Evolutionary conservation across 2,888 invertebrate genomes (phyloP).

Genomic region (Chelonus formosanus): DNA sequence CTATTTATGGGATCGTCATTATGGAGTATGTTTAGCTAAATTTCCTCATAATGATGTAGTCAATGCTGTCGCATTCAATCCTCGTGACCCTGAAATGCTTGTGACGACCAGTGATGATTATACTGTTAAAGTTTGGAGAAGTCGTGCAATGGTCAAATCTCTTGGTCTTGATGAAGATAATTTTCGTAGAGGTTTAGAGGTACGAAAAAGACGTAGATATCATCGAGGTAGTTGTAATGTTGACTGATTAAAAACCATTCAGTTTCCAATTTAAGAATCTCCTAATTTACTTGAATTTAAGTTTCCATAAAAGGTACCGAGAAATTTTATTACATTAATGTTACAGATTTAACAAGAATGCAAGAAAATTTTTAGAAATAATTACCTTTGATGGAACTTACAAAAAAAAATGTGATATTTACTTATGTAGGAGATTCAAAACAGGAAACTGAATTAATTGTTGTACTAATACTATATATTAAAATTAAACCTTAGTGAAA

Average conservation of each 20-base stretch:
- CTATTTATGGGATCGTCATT: constrained; percentile 86
- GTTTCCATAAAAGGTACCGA: no score
- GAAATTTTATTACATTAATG: no score
- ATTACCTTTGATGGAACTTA: background rate
- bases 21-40: constrained; percentile 79
- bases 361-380: background rate
- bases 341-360: no score
- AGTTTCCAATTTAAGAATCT: constrained; percentile 58
- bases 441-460: constrained; percentile 37
- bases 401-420: background rate
- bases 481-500: background rate
- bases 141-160: constrained; percentile 65
- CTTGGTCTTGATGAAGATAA: constrained; percentile 64
- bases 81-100: constrained; percentile 80
- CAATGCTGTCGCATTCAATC: constrained; percentile 87
- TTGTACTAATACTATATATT: no score
- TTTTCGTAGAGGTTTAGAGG: constrained; percentile 65
- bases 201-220: constrained; percentile 58
- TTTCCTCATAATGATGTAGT: constrained; percentile 83
- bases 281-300: background rate
- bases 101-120: constrained; percentile 85
- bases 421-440: constrained; percentile 22
- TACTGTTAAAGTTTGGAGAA: constrained; percentile 74
- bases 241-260: constrained; percentile 60
- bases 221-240: constrained; percentile 56